Conservation (phyloP, 2,797 vertebrate genomes). For the Parotocinclus haroldoi region DNA sequence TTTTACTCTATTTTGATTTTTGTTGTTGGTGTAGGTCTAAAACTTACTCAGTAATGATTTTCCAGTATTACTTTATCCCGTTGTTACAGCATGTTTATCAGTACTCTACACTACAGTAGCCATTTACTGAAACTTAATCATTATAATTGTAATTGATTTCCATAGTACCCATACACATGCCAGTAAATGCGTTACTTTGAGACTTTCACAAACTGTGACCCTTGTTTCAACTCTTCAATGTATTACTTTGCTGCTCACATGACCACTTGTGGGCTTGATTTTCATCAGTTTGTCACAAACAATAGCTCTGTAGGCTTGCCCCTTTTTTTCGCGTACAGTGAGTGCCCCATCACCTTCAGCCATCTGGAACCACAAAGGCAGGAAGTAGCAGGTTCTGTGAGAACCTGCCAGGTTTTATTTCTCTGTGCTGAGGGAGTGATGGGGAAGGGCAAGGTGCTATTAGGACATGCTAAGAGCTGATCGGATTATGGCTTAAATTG, state of each 20-base stretch:
- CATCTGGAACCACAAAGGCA: conserved; percentile 47
- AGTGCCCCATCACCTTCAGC: conserved; percentile 28
- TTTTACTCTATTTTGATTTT: too few species aligned
- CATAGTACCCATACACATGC: too few species aligned
- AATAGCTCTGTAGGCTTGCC: conserved; percentile 17
- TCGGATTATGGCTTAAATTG: neutral
- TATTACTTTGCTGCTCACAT: conserved; percentile 5
- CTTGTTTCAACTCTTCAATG: neutral
- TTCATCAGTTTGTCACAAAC: conserved; percentile 21
- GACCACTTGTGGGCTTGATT: conserved; percentile 10
- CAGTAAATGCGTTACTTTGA: neutral
- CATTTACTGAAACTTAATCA: too few species aligned
- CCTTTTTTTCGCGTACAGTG: conserved; percentile 4
- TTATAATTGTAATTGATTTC: too few species aligned
- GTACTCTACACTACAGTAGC: too few species aligned
- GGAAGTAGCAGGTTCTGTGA: conserved; percentile 30
- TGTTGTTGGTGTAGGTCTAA: too few species aligned
- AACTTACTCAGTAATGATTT: too few species aligned
- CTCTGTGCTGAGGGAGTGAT: neutral
- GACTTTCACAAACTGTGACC: neutral
- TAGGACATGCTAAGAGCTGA: neutral
- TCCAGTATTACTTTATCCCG: too few species aligned
- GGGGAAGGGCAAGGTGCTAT: neutral
- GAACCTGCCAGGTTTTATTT: conserved; percentile 3
- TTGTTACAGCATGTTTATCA: too few species aligned